Percentiles rank a stretch among this genome's conserved stretches.
Evolutionary conservation across 1,140 invertebrate species (phyloP).

Genomic region (Cyphomyrmex costatus): DNA sequence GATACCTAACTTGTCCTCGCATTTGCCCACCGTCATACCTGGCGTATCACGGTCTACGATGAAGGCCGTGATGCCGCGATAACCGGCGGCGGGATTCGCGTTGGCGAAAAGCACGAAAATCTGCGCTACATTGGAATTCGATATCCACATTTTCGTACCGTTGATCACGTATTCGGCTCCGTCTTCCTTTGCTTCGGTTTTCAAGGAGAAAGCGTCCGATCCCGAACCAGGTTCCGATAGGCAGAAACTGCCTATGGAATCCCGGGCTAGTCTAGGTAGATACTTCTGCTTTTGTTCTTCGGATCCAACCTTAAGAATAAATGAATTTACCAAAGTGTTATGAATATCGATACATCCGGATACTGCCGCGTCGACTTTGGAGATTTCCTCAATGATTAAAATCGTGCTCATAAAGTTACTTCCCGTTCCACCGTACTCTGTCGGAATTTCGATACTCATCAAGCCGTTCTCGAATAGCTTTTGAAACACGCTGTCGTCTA

Average conservation of each 20-base stretch:
- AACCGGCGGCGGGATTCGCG: slow-evolving; percentile 92
- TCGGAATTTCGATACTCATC: slow-evolving; percentile 97
- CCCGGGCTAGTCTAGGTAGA: slow-evolving; percentile 93
- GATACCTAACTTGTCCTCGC: slow-evolving; percentile 97
- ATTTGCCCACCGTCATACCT: slow-evolving; percentile 95
- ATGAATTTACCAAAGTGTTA: slow-evolving; percentile 96
- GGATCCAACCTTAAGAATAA: slow-evolving; percentile 94
- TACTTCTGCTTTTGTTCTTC: slow-evolving; percentile 95
- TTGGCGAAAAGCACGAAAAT: slow-evolving; percentile 97
- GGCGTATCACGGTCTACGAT: slow-evolving; percentile 96
- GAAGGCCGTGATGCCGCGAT: slow-evolving; percentile 97
- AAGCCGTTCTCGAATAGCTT: slow-evolving; percentile 91
- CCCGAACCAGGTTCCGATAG: slow-evolving; percentile 95
- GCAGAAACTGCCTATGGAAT: slow-evolving; percentile 95
- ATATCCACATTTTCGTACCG: slow-evolving; percentile 98
- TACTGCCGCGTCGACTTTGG: slow-evolving; percentile 96
- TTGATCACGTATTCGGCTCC: slow-evolving; percentile 93
- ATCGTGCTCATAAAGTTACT: slow-evolving; percentile 96
- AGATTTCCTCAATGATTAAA: slow-evolving; percentile 96
- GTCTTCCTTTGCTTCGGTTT: slow-evolving; percentile 95
- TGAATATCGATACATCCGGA: slow-evolving; percentile 96
- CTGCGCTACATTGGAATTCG: slow-evolving; percentile 96
- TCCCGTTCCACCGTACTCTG: slow-evolving; percentile 95
- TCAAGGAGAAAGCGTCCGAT: slow-evolving; percentile 96
- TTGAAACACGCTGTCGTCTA: slow-evolving; percentile 91